Percentiles rank a stretch among this genome's conserved stretches.
phyloP scores from a whole-genome alignment of 2,113 vertebrate genomes.

The Corythornis vintsioides region DNA sequence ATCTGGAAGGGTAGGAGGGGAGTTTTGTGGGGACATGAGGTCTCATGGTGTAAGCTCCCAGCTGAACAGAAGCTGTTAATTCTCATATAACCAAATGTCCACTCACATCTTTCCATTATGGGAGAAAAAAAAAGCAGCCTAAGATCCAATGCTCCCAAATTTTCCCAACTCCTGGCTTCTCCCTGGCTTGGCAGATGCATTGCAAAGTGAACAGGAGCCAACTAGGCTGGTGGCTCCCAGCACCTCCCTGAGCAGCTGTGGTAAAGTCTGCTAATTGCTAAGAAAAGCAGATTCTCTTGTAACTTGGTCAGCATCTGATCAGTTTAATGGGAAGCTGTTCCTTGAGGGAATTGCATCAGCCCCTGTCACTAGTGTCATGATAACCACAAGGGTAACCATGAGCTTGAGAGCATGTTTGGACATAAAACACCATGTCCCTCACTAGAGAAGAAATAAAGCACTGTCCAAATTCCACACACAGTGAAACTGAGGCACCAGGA shows the following conservation, averaged over 20 bases:
- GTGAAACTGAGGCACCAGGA: background rate
- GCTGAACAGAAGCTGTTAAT: background rate
- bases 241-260: background rate
- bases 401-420: background rate
- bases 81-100: background rate
- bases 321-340: background rate
- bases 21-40: background rate
- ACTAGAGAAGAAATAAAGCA: background rate
- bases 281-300: background rate
- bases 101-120: background rate
- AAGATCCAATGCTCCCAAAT: background rate
- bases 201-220: background rate
- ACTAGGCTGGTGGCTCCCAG: background rate
- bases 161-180: background rate
- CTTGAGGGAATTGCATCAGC: background rate
- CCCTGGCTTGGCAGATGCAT: background rate
- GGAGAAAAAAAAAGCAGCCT: background rate
- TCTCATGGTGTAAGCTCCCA: background rate
- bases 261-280: background rate
- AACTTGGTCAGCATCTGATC: constrained; percentile 16
- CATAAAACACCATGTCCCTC: background rate
- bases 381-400: background rate
- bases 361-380: background rate
- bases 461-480: background rate
- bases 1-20: background rate